These are phyloP conservation scores for Arrhamphus sclerolepis DNA, from an alignment of 2,797 vertebrate species.

Conservation along the genomic window DNA sequence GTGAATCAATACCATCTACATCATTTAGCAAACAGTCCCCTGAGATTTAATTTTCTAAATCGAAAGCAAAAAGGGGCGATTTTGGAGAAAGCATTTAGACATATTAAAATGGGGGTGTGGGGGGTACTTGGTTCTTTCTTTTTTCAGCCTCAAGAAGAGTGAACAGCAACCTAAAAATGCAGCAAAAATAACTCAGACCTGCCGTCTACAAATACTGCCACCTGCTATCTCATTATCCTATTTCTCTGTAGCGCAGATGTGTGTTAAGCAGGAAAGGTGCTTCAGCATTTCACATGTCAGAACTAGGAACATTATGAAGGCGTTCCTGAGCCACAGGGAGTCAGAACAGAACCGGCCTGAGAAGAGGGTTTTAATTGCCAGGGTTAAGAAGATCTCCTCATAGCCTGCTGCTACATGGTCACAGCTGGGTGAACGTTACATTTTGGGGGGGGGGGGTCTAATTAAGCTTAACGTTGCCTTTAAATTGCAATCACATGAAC, in stretches of 20 bases:
- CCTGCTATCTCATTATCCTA: conserved; percentile 4
- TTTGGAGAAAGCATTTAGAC: conserved; percentile 11
- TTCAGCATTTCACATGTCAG: conserved; percentile 8
- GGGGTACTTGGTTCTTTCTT: neutral
- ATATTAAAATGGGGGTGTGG: too few species aligned
- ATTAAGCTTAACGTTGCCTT: conserved; percentile 50
- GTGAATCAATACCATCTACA: conserved; percentile 11
- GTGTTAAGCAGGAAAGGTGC: neutral
- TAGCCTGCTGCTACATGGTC: conserved; percentile 30
- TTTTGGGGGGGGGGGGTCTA: conserved; percentile 34
- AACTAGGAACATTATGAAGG: conserved; percentile 8
- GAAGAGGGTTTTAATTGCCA: conserved; percentile 30
- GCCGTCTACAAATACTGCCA: neutral
- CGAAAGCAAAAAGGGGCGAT: conserved; percentile 1
- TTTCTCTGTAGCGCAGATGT: neutral
- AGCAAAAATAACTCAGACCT: neutral
- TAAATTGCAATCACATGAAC: conserved; percentile 15
- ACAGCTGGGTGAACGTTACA: conserved; percentile 24
- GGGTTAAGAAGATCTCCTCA: conserved; percentile 34
- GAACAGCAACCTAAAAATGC: neutral
- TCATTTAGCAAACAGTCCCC: conserved; percentile 5
- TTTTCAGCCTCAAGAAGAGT: neutral
- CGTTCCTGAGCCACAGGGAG: conserved; percentile 21
- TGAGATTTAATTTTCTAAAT: conserved; percentile 18
- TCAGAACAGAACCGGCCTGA: conserved; percentile 26